Evolutionary conservation across 2,113 vertebrate genomes (phyloP).

Genomic region (Microtus ochrogaster): DNA sequence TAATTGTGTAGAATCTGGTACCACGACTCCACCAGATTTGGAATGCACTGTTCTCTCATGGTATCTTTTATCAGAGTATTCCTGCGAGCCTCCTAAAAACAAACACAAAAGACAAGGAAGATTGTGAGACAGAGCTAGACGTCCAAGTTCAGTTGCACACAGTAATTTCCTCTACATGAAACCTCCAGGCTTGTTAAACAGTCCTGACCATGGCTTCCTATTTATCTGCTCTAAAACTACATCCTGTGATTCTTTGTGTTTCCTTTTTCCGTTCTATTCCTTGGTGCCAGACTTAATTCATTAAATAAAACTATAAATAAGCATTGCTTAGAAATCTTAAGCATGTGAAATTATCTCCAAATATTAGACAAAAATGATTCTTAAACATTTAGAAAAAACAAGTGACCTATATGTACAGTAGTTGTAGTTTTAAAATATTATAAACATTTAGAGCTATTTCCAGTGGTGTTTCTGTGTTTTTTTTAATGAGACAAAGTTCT

Average conservation of each 20-base stretch:
- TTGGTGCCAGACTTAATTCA: conserved; percentile 33
- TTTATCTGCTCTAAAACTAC: conserved; percentile 53
- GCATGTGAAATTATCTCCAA: conserved; percentile 36
- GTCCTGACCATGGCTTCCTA: conserved; percentile 27
- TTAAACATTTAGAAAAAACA: not conserved
- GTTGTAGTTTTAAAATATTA: conserved; percentile 1
- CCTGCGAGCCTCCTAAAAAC: conserved; percentile 92
- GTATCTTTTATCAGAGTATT: conserved; percentile 97
- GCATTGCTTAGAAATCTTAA: conserved; percentile 53
- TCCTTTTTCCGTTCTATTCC: conserved; percentile 60
- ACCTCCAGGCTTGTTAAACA: conserved; percentile 33
- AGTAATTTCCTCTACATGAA: not conserved
- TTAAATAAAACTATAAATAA: conserved; percentile 67
- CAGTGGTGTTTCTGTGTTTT: not conserved
- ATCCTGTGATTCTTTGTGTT: conserved; percentile 63
- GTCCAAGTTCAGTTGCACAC: not conserved
- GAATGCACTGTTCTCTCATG: conserved; percentile 98
- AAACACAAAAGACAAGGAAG: conserved; percentile 39
- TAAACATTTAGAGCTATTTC: not conserved
- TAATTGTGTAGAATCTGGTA: conserved; percentile 98
- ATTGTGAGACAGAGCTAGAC: not conserved
- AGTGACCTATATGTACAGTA: not conserved
- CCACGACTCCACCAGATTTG: conserved; percentile 98
- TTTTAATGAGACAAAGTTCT: not conserved
- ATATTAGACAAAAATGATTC: conserved; percentile 9